phyloP scores from a whole-genome alignment of 37 sponge, comb jelly and placozoan species.

The Agelas oroides region DNA sequence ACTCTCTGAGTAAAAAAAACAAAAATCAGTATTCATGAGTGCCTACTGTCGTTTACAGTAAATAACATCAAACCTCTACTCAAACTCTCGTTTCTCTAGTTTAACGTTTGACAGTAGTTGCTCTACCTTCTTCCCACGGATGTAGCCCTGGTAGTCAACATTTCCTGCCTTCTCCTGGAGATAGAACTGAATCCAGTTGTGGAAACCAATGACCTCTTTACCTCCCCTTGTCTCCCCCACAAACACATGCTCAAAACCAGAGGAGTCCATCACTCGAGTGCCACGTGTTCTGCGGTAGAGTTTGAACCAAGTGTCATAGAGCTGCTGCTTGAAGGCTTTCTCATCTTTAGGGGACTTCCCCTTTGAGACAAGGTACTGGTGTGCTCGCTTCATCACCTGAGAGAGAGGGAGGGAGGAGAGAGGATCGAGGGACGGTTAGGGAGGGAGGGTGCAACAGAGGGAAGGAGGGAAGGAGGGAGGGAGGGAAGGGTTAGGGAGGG shows the following conservation, averaged over 20 bases:
- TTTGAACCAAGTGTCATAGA: constrained; percentile 93
- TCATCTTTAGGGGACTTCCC: constrained; percentile 56
- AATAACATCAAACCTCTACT: no score
- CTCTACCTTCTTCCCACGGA: constrained; percentile 75
- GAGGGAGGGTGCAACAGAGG: no score
- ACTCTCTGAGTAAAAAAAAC: no score
- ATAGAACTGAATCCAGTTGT: constrained; percentile 98
- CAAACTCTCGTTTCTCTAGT: no score
- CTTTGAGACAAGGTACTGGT: constrained; percentile 76
- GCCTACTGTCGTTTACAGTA: no score
- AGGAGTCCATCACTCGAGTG: constrained; percentile 74
- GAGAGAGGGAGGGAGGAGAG: no score
- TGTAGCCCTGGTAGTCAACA: constrained; percentile 94
- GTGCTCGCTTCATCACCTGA: constrained; percentile 72
- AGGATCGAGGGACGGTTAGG: no score
- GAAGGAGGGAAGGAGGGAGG: no score
- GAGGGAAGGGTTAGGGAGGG: no score
- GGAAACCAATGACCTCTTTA: constrained; percentile 83
- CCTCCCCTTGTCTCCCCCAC: constrained; percentile 90
- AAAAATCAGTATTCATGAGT: no score
- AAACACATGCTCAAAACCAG: constrained; percentile 97
- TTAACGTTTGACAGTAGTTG: no score
- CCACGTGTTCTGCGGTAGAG: constrained; percentile 80
- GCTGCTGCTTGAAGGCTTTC: constrained; percentile 77
- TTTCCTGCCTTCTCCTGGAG: constrained; percentile 89